Percentiles rank a stretch among this genome's conserved stretches.
Evolutionary conservation across 2,888 invertebrate genomes (phyloP).

Genomic region (Sphecodes monilicornis): DNA sequence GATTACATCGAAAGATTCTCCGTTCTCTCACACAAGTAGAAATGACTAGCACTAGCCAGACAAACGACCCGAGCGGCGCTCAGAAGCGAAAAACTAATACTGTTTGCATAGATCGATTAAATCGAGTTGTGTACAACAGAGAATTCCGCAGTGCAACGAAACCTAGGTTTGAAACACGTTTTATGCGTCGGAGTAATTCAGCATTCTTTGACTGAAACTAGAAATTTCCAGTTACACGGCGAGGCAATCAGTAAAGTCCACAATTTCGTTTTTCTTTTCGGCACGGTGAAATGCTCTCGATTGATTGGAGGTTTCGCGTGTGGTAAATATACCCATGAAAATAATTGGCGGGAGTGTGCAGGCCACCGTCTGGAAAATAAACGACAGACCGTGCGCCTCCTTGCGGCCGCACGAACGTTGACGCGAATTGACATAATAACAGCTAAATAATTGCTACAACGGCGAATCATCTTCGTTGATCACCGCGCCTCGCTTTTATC

Average conservation of each 20-base stretch:
- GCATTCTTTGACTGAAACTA: background rate
- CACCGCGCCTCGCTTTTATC: constrained; percentile 14
- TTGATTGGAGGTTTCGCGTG: constrained; percentile 36
- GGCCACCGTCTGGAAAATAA: constrained; percentile 36
- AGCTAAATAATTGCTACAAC: constrained; percentile 37
- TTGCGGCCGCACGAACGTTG: constrained; percentile 24
- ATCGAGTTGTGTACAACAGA: background rate
- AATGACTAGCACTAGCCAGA: background rate
- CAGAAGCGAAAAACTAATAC: background rate
- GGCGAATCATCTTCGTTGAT: constrained; percentile 13
- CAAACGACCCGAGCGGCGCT: background rate
- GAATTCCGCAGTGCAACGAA: background rate
- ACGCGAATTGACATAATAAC: constrained; percentile 43
- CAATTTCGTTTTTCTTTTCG: constrained; percentile 7
- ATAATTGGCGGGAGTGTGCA: constrained; percentile 40
- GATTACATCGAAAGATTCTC: background rate
- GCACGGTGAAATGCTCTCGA: background rate
- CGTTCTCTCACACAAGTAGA: background rate
- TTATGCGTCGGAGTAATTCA: background rate
- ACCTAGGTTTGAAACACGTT: background rate
- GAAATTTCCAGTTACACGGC: background rate
- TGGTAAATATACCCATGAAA: constrained; percentile 20
- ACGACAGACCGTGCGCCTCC: constrained; percentile 5
- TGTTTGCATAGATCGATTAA: background rate
- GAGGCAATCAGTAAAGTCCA: background rate